Evolutionary conservation across 2,888 invertebrate genomes (phyloP), one percentile per base, ranked within the genome.

Genomic region (Macropis europaea): DNA sequence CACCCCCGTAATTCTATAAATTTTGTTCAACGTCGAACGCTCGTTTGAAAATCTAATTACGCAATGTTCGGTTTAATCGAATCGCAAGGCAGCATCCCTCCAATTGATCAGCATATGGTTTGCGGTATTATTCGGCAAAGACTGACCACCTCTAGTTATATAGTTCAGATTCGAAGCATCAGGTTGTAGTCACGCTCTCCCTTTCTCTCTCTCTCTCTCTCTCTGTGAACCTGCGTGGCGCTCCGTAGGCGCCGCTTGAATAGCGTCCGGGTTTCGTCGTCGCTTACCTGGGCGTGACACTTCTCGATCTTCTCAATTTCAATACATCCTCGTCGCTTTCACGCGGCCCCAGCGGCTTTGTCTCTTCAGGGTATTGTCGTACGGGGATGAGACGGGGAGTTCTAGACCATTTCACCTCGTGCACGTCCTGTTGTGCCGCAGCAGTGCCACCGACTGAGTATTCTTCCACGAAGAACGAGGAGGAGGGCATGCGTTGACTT

Each of bases 401-500:
- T 9, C 47, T 68, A 57, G 56, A 73, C 28, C 78, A 67, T 81
- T 9, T 48, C 67, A 45, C 28, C 32, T 13, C 11, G 26, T 32
- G 19, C 52, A 47, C 54, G 72, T 74, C 74, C 73, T 61, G 77
- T 76, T 76, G 70, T 79, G 70, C 69, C 81, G 83, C 81, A 81
- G 81, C 82, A 77, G 77, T 84, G 81, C 77, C 81, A 85, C 83
- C 77, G 81, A 87, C 87, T 87, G 84, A 48, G 50, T 67, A 38
- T 9, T 53, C 50, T 32, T 32, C 47, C 42, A 52, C 36, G 47
- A 40, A 42, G 59, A 66, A 61, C 70, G 64, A 66, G 43, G 64
- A 70, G 76, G 64, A 76, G 79, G 82, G 86, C 84, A 85, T 84
- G 87, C 84, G 86, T 85, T 86, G 84, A 83, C 85, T 84, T 84